phyloP scores from a whole-genome alignment of 2,888 invertebrate genomes.

The Zootermopsis nevadensis region DNA sequence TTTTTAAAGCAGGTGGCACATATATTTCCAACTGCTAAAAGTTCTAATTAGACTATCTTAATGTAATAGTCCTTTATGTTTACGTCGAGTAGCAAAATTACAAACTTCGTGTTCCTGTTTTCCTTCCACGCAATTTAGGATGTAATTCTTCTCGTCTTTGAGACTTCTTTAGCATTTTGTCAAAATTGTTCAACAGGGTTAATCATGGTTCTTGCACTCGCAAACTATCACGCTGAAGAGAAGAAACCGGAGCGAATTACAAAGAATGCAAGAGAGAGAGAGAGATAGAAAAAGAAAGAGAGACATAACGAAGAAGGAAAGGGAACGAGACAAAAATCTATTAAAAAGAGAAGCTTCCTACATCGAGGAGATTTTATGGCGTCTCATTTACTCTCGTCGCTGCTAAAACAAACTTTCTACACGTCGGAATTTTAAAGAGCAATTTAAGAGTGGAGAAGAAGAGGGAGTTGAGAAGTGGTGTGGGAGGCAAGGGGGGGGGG shows the following conservation, averaged over 20 bases:
- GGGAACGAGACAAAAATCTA: slow-evolving; percentile 42
- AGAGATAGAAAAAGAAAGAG: slow-evolving; percentile 26
- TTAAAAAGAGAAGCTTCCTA: slow-evolving; percentile 43
- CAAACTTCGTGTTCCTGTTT: background rate
- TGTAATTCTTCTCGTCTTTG: background rate
- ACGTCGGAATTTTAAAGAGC: slow-evolving; percentile 53
- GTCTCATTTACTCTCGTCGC: slow-evolving; percentile 51
- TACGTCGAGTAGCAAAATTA: background rate
- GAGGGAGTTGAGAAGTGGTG: slow-evolving; percentile 17
- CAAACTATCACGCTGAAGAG: slow-evolving; percentile 3
- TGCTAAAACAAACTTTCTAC: slow-evolving; percentile 53
- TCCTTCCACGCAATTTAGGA: background rate
- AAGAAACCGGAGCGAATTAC: slow-evolving; percentile 32
- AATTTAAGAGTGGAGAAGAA: slow-evolving; percentile 51
- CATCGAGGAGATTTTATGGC: slow-evolving; percentile 49
- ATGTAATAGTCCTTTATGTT: too few species aligned
- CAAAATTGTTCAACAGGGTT: slow-evolving; percentile 39
- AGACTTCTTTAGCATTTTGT: slow-evolving; percentile 33
- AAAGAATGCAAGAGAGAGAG: slow-evolving; percentile 39
- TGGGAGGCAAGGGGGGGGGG: slow-evolving; percentile 6
- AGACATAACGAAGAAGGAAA: slow-evolving; percentile 30
- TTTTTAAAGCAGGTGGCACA: too few species aligned
- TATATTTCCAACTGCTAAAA: too few species aligned
- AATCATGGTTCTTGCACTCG: slow-evolving; percentile 38
- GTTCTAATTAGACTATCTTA: too few species aligned